These are phyloP conservation scores for Mirza zaza DNA, from an alignment of 2,113 vertebrate genomes.

Conservation along the genomic window DNA sequence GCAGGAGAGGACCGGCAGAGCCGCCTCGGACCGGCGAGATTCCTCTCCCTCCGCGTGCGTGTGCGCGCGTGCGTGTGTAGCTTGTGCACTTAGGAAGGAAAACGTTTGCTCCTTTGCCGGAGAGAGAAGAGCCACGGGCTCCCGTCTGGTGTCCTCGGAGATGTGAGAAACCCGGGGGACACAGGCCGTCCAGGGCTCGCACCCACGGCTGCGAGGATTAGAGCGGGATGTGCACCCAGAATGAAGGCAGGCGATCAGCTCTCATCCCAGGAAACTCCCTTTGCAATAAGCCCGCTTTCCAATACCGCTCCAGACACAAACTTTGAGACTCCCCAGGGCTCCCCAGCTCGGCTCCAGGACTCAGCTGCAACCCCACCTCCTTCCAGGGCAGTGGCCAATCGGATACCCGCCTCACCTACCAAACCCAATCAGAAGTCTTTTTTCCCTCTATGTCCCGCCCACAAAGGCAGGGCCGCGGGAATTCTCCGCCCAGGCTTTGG, in stretches of 20 bases:
- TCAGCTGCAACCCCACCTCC: constrained; percentile 17
- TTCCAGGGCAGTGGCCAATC: constrained; percentile 54
- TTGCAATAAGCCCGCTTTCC: not conserved
- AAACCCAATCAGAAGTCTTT: constrained; percentile 57
- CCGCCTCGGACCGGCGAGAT: not conserved
- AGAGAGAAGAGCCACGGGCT: not conserved
- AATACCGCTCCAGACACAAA: constrained; percentile 33
- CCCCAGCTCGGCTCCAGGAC: not conserved
- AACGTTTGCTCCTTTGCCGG: not conserved
- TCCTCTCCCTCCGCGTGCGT: not conserved
- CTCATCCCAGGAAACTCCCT: constrained; percentile 12
- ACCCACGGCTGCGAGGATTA: not conserved
- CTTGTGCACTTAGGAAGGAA: not conserved
- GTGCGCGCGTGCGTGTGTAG: not conserved
- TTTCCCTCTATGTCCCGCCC: not conserved
- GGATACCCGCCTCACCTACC: rapidly evolving
- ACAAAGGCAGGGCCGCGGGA: not conserved
- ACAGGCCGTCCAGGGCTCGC: not conserved
- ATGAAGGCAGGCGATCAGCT: not conserved
- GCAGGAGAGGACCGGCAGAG: not conserved
- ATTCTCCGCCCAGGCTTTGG: constrained; percentile 65
- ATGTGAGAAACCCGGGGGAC: not conserved
- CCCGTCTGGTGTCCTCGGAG: not conserved
- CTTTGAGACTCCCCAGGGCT: constrained; percentile 56
- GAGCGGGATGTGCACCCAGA: not conserved